Base-by-base conservation (phyloP, 2,113 vertebrate genomes). In the Phalacrocorax aristotelis region DNA sequence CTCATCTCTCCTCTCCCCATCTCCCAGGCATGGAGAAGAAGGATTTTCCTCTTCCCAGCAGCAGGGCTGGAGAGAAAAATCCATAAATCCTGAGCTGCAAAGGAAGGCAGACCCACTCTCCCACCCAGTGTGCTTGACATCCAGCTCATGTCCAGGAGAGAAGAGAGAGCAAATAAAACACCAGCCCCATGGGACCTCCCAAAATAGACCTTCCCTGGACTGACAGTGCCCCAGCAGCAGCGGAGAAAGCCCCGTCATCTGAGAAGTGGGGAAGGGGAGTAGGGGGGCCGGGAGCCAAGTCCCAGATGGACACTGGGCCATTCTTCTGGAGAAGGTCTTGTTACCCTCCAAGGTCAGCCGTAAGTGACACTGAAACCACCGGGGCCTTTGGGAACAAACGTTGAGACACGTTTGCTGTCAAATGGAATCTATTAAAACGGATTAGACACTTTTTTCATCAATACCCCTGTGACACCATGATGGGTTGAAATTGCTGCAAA, bases 401-500 rank as follows among this genome's bases (percentile, higher is more conserved):
- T 4, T 7, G 83, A 90, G 97, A 97, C 97, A 97, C 95, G 87
- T 95, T 97, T 7, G 15, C 97, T 97, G 97, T 98, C 97, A 97
- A 97, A 96, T 96, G 97, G 97, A 97, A 97, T 94, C 97, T 96
- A 97, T 97, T 97, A 97, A 92, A 90, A 89, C 82, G 97, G 95
- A 97, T 98, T 98, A 96, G 96, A 96, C 5, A 89, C 95, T 84
- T 96, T 97, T 96, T 97, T 87, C 96, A 78, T 96, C 96, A 96
- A 89, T 96, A 93, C 81, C 95, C 95, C 86, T 3, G 93, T 97
- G 97, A 97, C 97, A 97, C 89, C 29, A 15, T 96, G 97, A 97
- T 97, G 94, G 95, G 81, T 38, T 96, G 95, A 97, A 97, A 97
- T 97, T 97, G 97, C 97, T 98, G 92, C 57, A 61, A 95, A 98